These are phyloP conservation scores for Platycercus adscitus DNA, from an alignment of 2,113 vertebrate genomes.

Conservation along the genomic window DNA sequence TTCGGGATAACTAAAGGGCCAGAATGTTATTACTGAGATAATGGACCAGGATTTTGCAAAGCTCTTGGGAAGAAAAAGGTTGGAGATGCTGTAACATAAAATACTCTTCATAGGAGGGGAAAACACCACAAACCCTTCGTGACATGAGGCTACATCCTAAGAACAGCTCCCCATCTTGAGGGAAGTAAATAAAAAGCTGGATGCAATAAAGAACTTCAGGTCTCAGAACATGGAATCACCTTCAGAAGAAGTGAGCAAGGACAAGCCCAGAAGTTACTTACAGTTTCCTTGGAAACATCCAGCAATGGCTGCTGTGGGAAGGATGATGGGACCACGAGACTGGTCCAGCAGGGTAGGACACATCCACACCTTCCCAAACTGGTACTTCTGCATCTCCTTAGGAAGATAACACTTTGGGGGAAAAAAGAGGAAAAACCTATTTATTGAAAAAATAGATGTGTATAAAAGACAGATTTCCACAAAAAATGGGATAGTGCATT, in stretches of 20 bases:
- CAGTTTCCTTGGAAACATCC: not conserved
- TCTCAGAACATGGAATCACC: fast-evolving
- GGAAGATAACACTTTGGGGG: fast-evolving
- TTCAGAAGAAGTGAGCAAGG: not conserved
- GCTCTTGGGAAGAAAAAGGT: not conserved
- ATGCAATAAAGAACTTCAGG: not conserved
- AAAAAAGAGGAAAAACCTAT: not conserved
- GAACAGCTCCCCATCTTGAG: not conserved
- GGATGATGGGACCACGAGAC: fast-evolving
- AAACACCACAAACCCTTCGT: not conserved
- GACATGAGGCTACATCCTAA: not conserved
- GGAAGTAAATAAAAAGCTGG: not conserved
- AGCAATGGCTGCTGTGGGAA: not conserved
- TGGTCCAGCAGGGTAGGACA: not conserved
- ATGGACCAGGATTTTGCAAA: not conserved
- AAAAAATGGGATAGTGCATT: not conserved
- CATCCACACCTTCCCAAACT: fast-evolving
- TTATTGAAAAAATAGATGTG: not conserved
- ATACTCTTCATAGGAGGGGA: not conserved
- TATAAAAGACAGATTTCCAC: not conserved
- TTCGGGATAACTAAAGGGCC: not conserved
- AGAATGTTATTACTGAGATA: not conserved
- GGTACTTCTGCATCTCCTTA: not conserved
- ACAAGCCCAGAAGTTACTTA: not conserved
- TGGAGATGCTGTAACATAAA: not conserved